Percentiles rank a stretch among this genome's conserved stretches.
Conservation (phyloP, 2,113 vertebrate genomes). For the Dicentrarchus labrax region DNA sequence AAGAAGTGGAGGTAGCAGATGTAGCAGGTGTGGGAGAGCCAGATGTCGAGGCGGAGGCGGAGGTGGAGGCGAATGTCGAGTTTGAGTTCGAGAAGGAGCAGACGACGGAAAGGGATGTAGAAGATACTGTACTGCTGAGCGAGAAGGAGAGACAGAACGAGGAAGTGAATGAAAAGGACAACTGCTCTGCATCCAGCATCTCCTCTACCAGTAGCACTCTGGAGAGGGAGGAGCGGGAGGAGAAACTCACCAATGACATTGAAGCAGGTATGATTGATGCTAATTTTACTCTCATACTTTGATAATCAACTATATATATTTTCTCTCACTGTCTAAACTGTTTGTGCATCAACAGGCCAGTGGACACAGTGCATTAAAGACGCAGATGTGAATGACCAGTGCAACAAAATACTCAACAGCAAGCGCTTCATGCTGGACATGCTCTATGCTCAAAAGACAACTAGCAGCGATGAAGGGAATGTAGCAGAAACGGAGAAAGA, state of each 20-base stretch:
- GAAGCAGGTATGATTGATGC: conserved; percentile 86
- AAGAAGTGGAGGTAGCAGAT: conserved; percentile 57
- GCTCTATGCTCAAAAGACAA: conserved; percentile 93
- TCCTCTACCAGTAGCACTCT: conserved; percentile 98
- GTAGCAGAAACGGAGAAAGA: conserved; percentile 84
- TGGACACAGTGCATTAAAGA: conserved; percentile 89
- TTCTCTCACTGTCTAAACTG: neutral
- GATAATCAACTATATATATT: neutral
- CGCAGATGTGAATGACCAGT: conserved; percentile 88
- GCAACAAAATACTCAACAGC: conserved; percentile 92
- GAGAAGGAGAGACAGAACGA: conserved; percentile 98
- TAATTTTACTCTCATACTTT: conserved; percentile 1
- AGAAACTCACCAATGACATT: conserved; percentile 88
- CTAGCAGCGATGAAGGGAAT: conserved; percentile 80
- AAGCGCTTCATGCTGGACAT: conserved; percentile 98
- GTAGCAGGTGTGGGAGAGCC: conserved; percentile 40
- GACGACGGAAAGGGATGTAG: conserved; percentile 86
- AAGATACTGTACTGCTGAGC: conserved; percentile 90
- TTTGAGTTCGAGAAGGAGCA: conserved; percentile 71
- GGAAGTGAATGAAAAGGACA: conserved; percentile 98
- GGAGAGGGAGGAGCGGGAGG: conserved; percentile 96
- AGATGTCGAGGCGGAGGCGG: conserved; percentile 14
- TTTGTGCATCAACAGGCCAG: conserved; percentile 83
- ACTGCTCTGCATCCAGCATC: conserved; percentile 98
- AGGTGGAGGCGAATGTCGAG: conserved; percentile 68